Conservation (phyloP, 2,888 invertebrate genomes). For the Anoncus sp. region DNA sequence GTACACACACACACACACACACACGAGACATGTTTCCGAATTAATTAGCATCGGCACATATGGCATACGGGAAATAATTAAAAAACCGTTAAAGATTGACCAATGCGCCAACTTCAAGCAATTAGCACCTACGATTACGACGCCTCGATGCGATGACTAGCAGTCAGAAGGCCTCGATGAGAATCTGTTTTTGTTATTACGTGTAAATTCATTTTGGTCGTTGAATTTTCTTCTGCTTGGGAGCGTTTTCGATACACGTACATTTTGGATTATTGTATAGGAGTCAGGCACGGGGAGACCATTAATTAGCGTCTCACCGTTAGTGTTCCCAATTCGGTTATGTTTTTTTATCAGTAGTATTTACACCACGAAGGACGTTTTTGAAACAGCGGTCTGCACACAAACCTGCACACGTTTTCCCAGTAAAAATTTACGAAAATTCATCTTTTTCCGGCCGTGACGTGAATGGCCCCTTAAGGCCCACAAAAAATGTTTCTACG, state of each 20-base stretch:
- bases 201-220: neutral
- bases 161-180: slow-evolving; percentile 2
- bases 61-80: slow-evolving; percentile 48
- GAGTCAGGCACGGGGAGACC: neutral
- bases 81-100: slow-evolving; percentile 55
- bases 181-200: too few species aligned
- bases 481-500: too few species aligned
- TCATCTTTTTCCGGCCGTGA: too few species aligned
- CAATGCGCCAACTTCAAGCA: slow-evolving; percentile 43
- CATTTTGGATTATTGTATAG: slow-evolving; percentile 39
- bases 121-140: slow-evolving; percentile 39
- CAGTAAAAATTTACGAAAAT: too few species aligned
- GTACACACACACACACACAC: too few species aligned
- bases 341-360: neutral
- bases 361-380: too few species aligned
- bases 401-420: too few species aligned
- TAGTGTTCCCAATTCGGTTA: slow-evolving; percentile 14
- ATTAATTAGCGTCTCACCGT: slow-evolving; percentile 28
- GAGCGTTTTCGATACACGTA: neutral
- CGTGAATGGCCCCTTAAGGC: too few species aligned
- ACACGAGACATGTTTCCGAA: slow-evolving; percentile 21
- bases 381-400: too few species aligned
- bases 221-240: too few species aligned
- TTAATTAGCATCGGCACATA: slow-evolving; percentile 56
- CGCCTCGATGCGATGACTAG: neutral